Base-by-base conservation (phyloP, 2,797 vertebrate species). In the Pterois miles region DNA sequence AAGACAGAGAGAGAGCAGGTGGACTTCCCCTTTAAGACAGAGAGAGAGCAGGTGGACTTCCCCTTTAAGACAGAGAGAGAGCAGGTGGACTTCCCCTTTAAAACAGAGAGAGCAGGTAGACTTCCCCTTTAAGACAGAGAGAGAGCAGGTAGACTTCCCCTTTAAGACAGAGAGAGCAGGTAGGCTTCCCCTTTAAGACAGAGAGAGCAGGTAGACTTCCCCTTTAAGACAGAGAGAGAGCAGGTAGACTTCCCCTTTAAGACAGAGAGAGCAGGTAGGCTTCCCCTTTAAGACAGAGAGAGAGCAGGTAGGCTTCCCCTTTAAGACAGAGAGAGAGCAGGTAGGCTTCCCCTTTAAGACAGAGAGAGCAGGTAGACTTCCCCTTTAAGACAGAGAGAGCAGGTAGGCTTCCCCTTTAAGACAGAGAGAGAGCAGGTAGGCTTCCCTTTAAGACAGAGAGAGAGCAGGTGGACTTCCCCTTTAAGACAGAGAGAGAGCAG, bases 11-110 rank as follows among this genome's bases (percentile, higher is more conserved):
- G 10, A 58, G 11, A n/a, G n/a, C 2, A 2, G 59, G 23, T 4
- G 22, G 11, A 7, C 34, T 13, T 25, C 22, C 9, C 46, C 43
- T 46, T 46, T 46, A 20, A 52, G 53, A 56, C 25, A 27, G 7
- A 16, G 13, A 27, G 23, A 16, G 12, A 54, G 2, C 27, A 5
- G 9, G 6, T 13, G 6, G 40, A 13, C 40, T 29, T 29, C 27
- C 27, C 27, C 27, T n/a, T n/a, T n/a, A n/a, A n/a, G n/a, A n/a
- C n/a, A n/a, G n/a, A n/a, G n/a, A n/a, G n/a, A n/a, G n/a, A n/a
- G n/a, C n/a, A n/a, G n/a, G n/a, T n/a, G n/a, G n/a, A n/a, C 93
- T 98, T 99, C 94, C 98, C 98, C 98, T 99, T 91, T 83, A 92
- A 93, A 18, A 67, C 48, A 36, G 3, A 52, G 4, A 36, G 10